Base-by-base conservation (phyloP, 2,888 invertebrate genomes). In the Anthophora plumipes region DNA sequence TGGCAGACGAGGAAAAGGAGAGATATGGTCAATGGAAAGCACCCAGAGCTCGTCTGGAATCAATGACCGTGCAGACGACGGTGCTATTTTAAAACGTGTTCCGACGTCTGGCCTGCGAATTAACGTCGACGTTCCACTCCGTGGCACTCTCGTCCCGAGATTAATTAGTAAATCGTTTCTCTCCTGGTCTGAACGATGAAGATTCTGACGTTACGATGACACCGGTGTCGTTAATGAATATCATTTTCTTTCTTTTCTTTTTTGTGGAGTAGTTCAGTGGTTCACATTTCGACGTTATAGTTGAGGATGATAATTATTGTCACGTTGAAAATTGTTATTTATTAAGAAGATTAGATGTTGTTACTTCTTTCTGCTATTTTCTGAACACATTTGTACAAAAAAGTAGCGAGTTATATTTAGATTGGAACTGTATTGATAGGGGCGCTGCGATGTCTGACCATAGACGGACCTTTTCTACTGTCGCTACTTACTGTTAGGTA, bases 131-230 rank as follows among this genome's bases (percentile, higher is more conserved):
- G 14, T 41, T 41, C 50, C 50, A 12, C 31, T 39, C 31, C 39
- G 17, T 39, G 31, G 12, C 12, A 39, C 46, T n/a, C 37, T 37
- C 14, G n/a, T n/a, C n/a, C 4, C 11, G 31, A 25, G 20, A 50
- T 55, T 64, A 66, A 73, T 73, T 72, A 72, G 72, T 17, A 39
- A 72, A 46, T 41, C 17, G 57, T 48, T 66, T 57, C 22, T 43
- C 14, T n/a, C 3, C 25, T 8, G n/a, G n/a, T n/a, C 3, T 6
- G 6, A n/a, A 11, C 5, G 7, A 2, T 14, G 9, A 20, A 25
- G 59, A 37, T 57, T 60, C n/a, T 25, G 12, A 12, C n/a, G 6
- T 22, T 25, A n/a, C 22, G 25, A 12, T 11, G 12, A n/a, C 11
- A 25, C 7, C 25, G 25, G 54, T 2, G n/a, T n/a, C n/a, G n/a